These are phyloP conservation scores for Nomia melanderi DNA, from an alignment of 1,140 invertebrate species.

Conservation along the genomic window DNA sequence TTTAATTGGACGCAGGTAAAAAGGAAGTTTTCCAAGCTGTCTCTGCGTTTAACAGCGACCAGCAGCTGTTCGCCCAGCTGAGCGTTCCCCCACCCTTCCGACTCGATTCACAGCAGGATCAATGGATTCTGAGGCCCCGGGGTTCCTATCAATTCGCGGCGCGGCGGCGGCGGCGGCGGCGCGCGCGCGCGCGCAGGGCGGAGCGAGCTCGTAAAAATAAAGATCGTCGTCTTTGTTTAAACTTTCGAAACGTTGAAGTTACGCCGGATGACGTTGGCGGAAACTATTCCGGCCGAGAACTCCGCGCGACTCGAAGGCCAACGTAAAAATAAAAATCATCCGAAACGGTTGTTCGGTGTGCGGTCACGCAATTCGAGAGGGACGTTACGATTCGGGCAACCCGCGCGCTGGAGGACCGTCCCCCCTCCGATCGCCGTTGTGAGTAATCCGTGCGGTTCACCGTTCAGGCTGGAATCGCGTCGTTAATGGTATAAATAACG, in stretches of 20 bases:
- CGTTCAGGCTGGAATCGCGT: too few species aligned
- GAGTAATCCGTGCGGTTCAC: too few species aligned
- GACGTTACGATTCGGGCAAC: too few species aligned
- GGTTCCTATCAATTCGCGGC: too few species aligned
- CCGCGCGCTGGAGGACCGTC: too few species aligned
- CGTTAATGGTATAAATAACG: background rate
- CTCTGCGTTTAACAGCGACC: constrained; percentile 9
- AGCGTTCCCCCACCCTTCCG: constrained; percentile 47
- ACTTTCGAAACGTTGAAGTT: constrained; percentile 25
- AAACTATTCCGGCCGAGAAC: background rate
- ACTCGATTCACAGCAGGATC: constrained; percentile 10
- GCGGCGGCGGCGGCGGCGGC: too few species aligned
- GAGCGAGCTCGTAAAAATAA: constrained; percentile 17
- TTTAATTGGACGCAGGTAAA: constrained; percentile 13
- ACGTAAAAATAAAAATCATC: constrained; percentile 39
- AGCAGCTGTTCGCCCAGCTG: constrained; percentile 68
- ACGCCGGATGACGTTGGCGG: constrained; percentile 7
- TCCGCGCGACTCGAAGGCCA: constrained; percentile 16
- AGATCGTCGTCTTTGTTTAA: background rate
- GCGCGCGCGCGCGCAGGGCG: too few species aligned
- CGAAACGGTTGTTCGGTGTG: constrained; percentile 17
- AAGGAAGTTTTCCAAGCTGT: constrained; percentile 36
- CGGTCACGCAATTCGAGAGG: too few species aligned
- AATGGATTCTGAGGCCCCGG: background rate
- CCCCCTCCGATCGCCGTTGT: too few species aligned